phyloP scores from a whole-genome alignment of 2,797 vertebrate genomes.

The Sebastolobus altivelis region DNA sequence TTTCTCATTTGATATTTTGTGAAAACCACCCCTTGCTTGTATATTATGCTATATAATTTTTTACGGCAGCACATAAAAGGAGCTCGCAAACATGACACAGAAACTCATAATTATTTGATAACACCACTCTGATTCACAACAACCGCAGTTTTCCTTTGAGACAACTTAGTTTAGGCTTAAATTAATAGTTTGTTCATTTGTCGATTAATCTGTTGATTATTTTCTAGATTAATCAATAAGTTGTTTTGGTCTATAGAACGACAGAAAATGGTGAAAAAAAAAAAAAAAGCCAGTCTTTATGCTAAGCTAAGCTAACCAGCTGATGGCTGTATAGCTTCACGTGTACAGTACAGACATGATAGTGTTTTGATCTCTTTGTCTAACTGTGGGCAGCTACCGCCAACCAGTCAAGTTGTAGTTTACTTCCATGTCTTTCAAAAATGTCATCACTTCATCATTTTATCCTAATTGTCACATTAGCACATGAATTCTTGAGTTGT shows the following conservation, averaged over 20 bases:
- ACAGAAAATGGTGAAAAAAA: too few species aligned
- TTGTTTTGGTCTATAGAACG: too few species aligned
- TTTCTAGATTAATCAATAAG: too few species aligned
- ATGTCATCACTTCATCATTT: too few species aligned
- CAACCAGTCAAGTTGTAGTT: too few species aligned
- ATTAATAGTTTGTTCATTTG: background rate
- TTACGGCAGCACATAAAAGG: background rate
- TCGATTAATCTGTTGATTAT: too few species aligned
- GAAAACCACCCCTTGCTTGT: background rate
- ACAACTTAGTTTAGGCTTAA: background rate
- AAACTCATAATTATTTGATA: background rate
- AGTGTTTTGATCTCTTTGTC: background rate
- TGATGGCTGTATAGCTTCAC: background rate
- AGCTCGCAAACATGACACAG: background rate
- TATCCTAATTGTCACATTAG: too few species aligned
- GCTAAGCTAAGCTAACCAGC: background rate
- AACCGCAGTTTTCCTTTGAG: background rate
- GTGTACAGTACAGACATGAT: background rate
- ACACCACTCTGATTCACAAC: background rate
- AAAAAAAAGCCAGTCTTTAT: background rate
- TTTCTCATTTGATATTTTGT: slow-evolving; percentile 14
- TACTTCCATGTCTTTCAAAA: too few species aligned
- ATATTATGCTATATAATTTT: background rate
- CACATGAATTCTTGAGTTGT: too few species aligned
- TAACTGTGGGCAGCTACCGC: too few species aligned